Conservation (phyloP, 2,113 vertebrate species). For the Actinemys pallida region DNA sequence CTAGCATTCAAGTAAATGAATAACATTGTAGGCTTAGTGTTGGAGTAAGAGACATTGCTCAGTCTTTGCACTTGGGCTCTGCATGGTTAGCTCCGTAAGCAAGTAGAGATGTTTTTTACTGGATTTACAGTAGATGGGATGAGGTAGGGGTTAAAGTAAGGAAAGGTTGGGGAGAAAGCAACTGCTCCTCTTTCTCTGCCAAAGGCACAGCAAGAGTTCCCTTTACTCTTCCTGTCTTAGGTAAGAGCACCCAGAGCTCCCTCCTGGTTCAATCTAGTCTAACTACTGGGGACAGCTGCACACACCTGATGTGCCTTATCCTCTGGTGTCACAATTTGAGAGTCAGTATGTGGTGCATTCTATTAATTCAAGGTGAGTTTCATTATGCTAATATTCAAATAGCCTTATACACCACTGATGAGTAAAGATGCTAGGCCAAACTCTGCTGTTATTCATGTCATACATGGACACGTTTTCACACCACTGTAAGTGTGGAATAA, state of each 20-base stretch:
- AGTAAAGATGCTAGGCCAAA: background rate
- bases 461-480: background rate
- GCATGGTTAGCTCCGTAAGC: no score
- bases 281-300: background rate
- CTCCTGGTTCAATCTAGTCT: slow-evolving; percentile 10
- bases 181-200: background rate
- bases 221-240: background rate
- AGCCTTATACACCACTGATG: background rate
- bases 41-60: no score
- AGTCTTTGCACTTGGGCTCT: no score
- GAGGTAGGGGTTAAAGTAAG: background rate
- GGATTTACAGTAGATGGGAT: background rate
- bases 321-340: background rate
- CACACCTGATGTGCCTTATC: background rate
- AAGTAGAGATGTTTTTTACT: no score
- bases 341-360: background rate
- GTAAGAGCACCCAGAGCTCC: slow-evolving; percentile 52
- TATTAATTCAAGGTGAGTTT: rapidly evolving
- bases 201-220: background rate
- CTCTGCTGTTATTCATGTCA: background rate
- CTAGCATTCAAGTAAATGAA: background rate
- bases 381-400: slow-evolving; percentile 36
- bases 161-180: background rate
- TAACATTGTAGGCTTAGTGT: background rate
- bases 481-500: background rate